Conservation (phyloP, 2,888 invertebrate genomes). For the Polyploca ridens region DNA sequence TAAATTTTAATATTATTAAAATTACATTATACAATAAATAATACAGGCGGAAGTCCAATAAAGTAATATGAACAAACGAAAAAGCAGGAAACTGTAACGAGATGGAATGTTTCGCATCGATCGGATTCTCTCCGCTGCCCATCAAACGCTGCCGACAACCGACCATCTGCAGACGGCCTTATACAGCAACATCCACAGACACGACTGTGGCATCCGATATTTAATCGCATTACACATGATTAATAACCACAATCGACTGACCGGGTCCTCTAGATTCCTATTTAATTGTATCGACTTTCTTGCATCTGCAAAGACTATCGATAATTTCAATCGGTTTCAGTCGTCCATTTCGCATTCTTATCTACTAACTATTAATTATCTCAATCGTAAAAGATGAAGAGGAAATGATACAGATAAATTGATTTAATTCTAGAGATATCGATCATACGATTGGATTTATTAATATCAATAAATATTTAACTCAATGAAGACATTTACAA, state of each 20-base stretch:
- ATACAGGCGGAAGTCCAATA: constrained; percentile 15
- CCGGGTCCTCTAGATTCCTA: constrained; percentile 70
- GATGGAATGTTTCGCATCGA: constrained; percentile 38
- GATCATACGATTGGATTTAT: neutral
- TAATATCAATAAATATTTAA: constrained; percentile 7
- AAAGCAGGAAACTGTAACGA: constrained; percentile 48
- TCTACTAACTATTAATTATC: constrained; percentile 45
- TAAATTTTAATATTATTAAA: too few relatives aligned
- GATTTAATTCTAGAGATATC: neutral
- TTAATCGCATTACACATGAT: constrained; percentile 57
- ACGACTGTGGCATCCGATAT: constrained; percentile 37
- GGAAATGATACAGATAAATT: constrained; percentile 35
- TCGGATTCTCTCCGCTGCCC: constrained; percentile 40
- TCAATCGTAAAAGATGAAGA: constrained; percentile 37
- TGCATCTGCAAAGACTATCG: constrained; percentile 55
- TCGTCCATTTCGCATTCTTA: constrained; percentile 42
- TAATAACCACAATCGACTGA: constrained; percentile 66
- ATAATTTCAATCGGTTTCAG: constrained; percentile 47
- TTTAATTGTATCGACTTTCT: constrained; percentile 71
- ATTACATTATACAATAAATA: too few relatives aligned
- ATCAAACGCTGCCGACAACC: constrained; percentile 39
- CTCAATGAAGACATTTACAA: constrained; percentile 6
- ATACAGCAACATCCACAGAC: constrained; percentile 20
- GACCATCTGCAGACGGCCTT: constrained; percentile 30
- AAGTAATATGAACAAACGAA: constrained; percentile 40